A percentile compares a stretch with the other conserved stretches of the same genome.
phyloP scores from a whole-genome alignment of 2,888 invertebrate species.

The Dugesia japonica region DNA sequence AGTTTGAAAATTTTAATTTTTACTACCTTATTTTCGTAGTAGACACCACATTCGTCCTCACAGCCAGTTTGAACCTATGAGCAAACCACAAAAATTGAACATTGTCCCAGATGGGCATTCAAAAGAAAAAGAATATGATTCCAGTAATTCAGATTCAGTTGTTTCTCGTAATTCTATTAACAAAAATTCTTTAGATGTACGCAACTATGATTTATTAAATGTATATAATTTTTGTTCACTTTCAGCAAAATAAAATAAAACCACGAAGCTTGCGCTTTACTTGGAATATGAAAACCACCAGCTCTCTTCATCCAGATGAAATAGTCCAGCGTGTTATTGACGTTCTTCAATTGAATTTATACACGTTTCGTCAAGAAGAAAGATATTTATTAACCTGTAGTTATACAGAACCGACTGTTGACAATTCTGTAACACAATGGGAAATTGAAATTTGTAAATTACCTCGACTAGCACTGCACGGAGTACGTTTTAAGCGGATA shows the following conservation, averaged over 20 bases:
- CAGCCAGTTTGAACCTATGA: slow-evolving; percentile 5
- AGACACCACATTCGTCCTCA: neutral
- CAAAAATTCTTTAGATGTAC: neutral
- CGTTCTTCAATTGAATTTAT: slow-evolving; percentile 89
- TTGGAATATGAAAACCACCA: slow-evolving; percentile 99
- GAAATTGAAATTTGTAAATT: slow-evolving; percentile 71
- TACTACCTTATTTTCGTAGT: too few species aligned
- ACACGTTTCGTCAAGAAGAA: slow-evolving; percentile 97
- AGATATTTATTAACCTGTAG: slow-evolving; percentile 83
- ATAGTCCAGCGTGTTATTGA: slow-evolving; percentile 97
- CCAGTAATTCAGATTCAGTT: slow-evolving; percentile 14
- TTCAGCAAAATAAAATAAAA: slow-evolving; percentile 51
- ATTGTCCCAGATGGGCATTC: neutral
- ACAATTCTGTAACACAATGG: slow-evolving; percentile 69
- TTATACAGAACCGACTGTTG: slow-evolving; percentile 72
- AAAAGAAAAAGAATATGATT: neutral
- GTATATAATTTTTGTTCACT: too few species aligned
- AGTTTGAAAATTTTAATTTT: too few species aligned
- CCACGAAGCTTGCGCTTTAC: slow-evolving; percentile 92
- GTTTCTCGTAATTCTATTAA: neutral
- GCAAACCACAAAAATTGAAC: neutral
- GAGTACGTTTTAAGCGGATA: slow-evolving; percentile 60
- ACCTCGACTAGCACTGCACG: slow-evolving; percentile 88
- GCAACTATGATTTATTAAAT: too few species aligned
- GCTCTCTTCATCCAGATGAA: slow-evolving; percentile 83